These are phyloP conservation scores for Arenaria interpres DNA, from an alignment of 2,113 vertebrate genomes.

Conservation along the genomic window DNA sequence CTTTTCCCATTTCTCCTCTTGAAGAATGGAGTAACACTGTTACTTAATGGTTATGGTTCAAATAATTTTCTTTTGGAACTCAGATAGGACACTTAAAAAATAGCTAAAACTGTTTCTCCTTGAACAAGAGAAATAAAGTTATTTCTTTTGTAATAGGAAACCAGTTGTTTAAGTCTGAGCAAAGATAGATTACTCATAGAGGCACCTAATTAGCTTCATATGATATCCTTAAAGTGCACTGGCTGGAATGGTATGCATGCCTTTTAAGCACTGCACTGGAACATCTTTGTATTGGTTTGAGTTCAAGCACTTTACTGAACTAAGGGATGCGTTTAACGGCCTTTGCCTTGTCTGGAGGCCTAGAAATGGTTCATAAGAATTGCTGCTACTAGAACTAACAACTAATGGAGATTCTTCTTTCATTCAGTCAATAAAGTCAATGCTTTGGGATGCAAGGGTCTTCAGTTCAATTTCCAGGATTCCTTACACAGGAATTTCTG, in stretches of 20 bases:
- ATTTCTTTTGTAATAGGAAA: slow-evolving; percentile 18
- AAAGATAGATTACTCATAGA: neutral
- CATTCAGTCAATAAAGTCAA: neutral
- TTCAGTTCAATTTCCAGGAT: neutral
- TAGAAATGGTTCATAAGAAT: slow-evolving; percentile 9
- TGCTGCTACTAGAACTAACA: neutral
- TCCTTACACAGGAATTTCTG: neutral
- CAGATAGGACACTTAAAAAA: neutral
- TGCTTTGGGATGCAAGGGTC: neutral
- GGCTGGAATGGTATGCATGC: neutral
- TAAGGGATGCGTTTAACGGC: neutral
- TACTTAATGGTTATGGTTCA: neutral
- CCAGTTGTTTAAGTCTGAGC: neutral
- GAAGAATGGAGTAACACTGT: neutral
- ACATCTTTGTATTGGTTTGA: slow-evolving; percentile 3
- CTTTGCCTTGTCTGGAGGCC: neutral
- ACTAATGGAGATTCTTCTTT: neutral
- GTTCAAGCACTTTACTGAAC: slow-evolving; percentile 9
- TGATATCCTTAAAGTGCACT: slow-evolving; percentile 21
- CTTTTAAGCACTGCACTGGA: slow-evolving; percentile 17
- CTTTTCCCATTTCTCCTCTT: neutral
- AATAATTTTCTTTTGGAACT: neutral
- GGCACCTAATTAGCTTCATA: neutral
- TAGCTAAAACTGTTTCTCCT: neutral
- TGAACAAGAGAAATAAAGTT: neutral